A percentile compares a stretch with the other conserved stretches of the same genome.
Conservation (phyloP, 2,888 invertebrate species). For the Sabellastarte sp. region DNA sequence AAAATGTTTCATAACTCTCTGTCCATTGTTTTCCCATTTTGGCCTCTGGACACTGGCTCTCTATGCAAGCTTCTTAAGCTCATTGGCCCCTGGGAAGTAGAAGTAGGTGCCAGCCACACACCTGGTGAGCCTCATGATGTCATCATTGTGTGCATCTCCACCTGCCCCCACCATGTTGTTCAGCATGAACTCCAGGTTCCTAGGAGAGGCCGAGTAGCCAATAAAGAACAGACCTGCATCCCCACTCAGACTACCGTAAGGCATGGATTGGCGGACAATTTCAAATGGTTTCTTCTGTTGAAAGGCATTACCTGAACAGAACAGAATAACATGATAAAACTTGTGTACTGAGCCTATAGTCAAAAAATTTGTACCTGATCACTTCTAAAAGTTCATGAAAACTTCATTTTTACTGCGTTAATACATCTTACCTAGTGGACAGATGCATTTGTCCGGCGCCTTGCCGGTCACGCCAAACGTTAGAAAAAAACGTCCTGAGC, state of each 20-base stretch:
- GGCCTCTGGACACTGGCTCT: too few species aligned
- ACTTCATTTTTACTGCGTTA: too few species aligned
- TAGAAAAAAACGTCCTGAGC: too few species aligned
- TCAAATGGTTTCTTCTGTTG: constrained; percentile 49
- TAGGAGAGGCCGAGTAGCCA: constrained; percentile 51
- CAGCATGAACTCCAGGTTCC: constrained; percentile 56
- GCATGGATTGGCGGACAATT: constrained; percentile 59
- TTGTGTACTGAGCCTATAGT: too few species aligned
- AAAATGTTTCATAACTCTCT: too few species aligned
- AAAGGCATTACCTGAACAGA: constrained; percentile 42
- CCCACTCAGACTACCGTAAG: constrained; percentile 49
- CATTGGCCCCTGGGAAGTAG: constrained; percentile 56
- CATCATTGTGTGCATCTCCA: constrained; percentile 47
- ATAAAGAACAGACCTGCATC: constrained; percentile 59
- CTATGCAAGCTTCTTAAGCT: constrained; percentile 41
- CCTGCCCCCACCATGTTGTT: constrained; percentile 58
- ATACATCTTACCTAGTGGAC: too few species aligned
- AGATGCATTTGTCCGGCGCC: too few species aligned
- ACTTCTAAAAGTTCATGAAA: too few species aligned
- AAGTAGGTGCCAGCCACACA: constrained; percentile 57
- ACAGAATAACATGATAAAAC: not conserved
- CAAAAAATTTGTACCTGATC: too few species aligned
- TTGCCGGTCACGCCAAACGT: too few species aligned
- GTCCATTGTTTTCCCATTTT: too few species aligned
- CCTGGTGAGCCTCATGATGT: constrained; percentile 53